Evolutionary conservation across 37 sponge, comb jelly and placozoan genomes (phyloP).

Genomic region (Cliona cf. orientalis): DNA sequence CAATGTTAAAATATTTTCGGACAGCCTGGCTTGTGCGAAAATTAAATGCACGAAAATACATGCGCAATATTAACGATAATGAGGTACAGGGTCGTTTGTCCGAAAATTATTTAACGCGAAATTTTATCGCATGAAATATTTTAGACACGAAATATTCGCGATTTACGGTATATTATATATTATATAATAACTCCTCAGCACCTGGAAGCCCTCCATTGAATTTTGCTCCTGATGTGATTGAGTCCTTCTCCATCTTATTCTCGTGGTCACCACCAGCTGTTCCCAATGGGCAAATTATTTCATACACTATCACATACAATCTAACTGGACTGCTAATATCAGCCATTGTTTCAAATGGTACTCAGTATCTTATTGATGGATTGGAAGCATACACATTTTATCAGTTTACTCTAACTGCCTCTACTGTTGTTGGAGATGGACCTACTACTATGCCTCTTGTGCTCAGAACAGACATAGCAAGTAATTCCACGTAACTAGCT

Average conservation of each 20-base stretch:
- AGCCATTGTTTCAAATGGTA: not conserved
- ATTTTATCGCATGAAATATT: too few species aligned
- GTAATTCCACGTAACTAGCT: too few species aligned
- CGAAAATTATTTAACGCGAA: too few species aligned
- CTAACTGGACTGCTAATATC: not conserved
- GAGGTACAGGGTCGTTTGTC: too few species aligned
- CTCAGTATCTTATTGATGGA: not conserved
- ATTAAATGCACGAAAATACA: too few species aligned
- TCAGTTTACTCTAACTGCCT: not conserved
- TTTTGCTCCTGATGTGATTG: not conserved
- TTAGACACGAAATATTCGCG: too few species aligned
- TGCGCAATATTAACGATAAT: too few species aligned
- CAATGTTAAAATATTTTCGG: too few species aligned
- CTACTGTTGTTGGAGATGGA: constrained; percentile 1
- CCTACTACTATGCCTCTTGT: not conserved
- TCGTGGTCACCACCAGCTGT: constrained; percentile 3
- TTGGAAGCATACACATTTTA: constrained; percentile 1
- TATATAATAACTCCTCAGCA: too few species aligned
- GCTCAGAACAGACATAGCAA: too few species aligned
- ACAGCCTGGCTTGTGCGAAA: too few species aligned
- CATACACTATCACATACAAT: constrained; percentile 21
- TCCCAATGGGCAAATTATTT: constrained; percentile 9
- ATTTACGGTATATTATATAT: too few species aligned
- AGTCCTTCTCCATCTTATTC: not conserved
- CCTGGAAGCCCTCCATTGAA: constrained; percentile 13